Base-by-base conservation (phyloP, 2,888 invertebrate species). In the Spisula subtruncata region DNA sequence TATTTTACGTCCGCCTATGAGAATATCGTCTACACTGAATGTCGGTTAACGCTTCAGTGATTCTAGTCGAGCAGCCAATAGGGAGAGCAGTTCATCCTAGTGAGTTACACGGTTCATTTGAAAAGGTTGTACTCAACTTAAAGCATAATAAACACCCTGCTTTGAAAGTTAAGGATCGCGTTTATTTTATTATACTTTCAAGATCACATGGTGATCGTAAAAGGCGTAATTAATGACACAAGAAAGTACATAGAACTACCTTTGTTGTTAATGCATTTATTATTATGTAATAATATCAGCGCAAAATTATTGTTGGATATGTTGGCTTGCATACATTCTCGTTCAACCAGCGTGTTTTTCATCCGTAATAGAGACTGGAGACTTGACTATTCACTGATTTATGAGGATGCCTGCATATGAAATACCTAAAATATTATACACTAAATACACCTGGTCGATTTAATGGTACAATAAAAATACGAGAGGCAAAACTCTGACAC, bases 1-100 rank as follows among this genome's bases (percentile, higher is more conserved):
- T 2, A 8, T 51, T 51, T 18, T 75, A 32, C 18, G 1, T 18
- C 75, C 75, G 75, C 75, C 75, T 35, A 32, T 75, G 35, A 75
- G 75, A 75, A 75, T 18, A 18, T 16, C 75, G 25, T 32, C 75
- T 32, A 25, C 12, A 35, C 18, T 32, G 35, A 75, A 16, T 35
- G 25, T 12, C 35, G 29, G 75, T 35, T 35, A 32, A 75, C 35
- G 75, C 75, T 75, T 75, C 75, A 75, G 12, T 75, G 75, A 75
- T 75, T 75, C 8, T 14, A 29, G 75, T 75, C 75, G 18, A 75
- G 32, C 75, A 75, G 75, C 75, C 75, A 75, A 75, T 75, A 32
- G 18, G 12, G 29, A 75, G 5, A 25, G 32, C 6, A 25, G 75
- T 75, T 75, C 75, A 75, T 32, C 35, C 75, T 6, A 29, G 16